Evolutionary conservation across 2,113 vertebrate genomes (phyloP), one percentile per base, ranked within the genome.

Genomic region (Hiodon tergisus): DNA sequence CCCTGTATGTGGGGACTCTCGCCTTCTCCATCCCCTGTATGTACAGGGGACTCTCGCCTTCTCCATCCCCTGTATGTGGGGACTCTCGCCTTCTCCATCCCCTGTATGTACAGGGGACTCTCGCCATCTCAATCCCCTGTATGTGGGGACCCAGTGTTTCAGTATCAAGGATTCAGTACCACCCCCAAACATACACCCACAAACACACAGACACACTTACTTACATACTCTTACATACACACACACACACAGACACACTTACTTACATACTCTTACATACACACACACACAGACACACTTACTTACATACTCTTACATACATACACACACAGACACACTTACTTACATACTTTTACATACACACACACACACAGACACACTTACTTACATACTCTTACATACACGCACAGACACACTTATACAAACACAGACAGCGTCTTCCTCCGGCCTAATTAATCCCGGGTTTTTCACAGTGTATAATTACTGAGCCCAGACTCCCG

Each of bases 401-500:
- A 93, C 57, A 16, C 76, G 79, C 76, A 78, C 78, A 76, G 67
- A 52, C 46, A 78, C 13, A 74, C 67, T n/a, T 76, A 13, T 46
- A 47, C 13, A 46, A 9, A 17, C 61, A 9, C 54, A 95, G 92
- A 92, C 91, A 90, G 89, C 90, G 89, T 92, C 92, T 93, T 93
- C 88, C 87, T 88, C 85, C 0, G 87, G 84, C 92, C 93, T 95
- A 94, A 96, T 95, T 93, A 95, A 95, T 95, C 91, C 92, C 93
- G 90, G 92, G 91, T 94, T 95, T 94, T 31, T 93, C 93, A 92
- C 91, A 89, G 90, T 85, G 90, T 91, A 87, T 93, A 93, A 94
- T 93, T 92, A 93, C 88, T 88, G 91, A 88, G 90, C 93, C 80
- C 80, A 89, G 87, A 87, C 83, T 89, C 89, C 89, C 86, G 87